Evolutionary conservation across 2,113 vertebrate species (phyloP).

Genomic region (Gambusia affinis): DNA sequence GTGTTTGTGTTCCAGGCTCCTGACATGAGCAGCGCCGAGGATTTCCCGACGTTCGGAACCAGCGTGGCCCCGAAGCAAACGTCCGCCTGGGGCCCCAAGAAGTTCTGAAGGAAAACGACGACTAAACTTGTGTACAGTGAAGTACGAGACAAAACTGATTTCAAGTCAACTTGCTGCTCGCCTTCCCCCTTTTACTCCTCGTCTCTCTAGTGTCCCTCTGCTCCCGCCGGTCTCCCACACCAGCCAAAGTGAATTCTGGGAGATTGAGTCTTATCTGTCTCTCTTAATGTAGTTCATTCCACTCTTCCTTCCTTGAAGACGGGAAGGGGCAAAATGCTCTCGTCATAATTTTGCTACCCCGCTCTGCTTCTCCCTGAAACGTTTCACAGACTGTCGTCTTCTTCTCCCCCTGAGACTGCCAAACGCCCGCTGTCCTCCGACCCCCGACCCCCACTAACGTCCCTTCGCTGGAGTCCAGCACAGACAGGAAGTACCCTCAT

Average conservation of each 20-base stretch:
- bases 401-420: slow-evolving; percentile 2
- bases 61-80: slow-evolving; percentile 81
- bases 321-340: slow-evolving; percentile 33
- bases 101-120: slow-evolving; percentile 73
- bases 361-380: slow-evolving; percentile 41
- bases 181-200: slow-evolving; percentile 31
- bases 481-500: background rate
- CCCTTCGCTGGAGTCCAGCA: background rate
- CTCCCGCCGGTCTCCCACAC: slow-evolving; percentile 45
- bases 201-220: slow-evolving; percentile 31
- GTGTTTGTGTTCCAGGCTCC: slow-evolving; percentile 72
- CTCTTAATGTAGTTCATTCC: slow-evolving; percentile 17
- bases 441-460: background rate
- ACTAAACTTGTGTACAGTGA: slow-evolving; percentile 44
- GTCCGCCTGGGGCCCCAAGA: slow-evolving; percentile 85
- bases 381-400: slow-evolving; percentile 17
- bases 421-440: background rate
- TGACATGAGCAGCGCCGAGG: slow-evolving; percentile 85
- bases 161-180: slow-evolving; percentile 67
- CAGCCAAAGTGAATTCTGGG: slow-evolving; percentile 66
- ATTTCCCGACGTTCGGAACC: slow-evolving; percentile 84
- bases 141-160: slow-evolving; percentile 41
- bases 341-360: slow-evolving; percentile 36
- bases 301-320: slow-evolving; percentile 4
- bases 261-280: slow-evolving; percentile 37